Conservation (phyloP, 2,888 invertebrate genomes). For the Matsumyia berberina region DNA sequence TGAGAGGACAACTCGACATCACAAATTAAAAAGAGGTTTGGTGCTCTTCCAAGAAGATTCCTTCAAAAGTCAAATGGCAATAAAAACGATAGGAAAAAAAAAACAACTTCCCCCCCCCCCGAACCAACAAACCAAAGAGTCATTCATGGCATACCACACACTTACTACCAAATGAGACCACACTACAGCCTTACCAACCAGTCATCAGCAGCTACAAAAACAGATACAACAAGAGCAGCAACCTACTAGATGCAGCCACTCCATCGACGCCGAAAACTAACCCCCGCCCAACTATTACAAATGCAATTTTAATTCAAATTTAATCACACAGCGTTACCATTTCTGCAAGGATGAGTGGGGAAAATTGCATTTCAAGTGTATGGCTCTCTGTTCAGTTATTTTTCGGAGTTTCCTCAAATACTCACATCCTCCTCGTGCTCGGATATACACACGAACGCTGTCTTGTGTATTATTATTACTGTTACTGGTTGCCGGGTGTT, state of each 20-base stretch:
- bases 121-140: slow-evolving; percentile 58
- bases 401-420: slow-evolving; percentile 54
- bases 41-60: slow-evolving; percentile 56
- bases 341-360: slow-evolving; percentile 44
- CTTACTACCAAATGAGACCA: slow-evolving; percentile 70
- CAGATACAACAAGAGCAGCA: slow-evolving; percentile 31
- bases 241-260: slow-evolving; percentile 69
- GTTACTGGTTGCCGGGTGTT: slow-evolving; percentile 42
- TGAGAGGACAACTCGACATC: slow-evolving; percentile 35
- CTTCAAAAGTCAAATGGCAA: slow-evolving; percentile 58
- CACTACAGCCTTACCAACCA: slow-evolving; percentile 35
- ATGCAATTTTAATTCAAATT: slow-evolving; percentile 76
- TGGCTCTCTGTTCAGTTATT: slow-evolving; percentile 56
- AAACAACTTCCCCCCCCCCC: slow-evolving; percentile 13
- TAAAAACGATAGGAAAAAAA: slow-evolving; percentile 44
- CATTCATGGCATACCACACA: slow-evolving; percentile 73
- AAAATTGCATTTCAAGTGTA: slow-evolving; percentile 72
- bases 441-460: slow-evolving; percentile 44
- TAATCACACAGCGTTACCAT: slow-evolving; percentile 66
- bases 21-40: slow-evolving; percentile 58
- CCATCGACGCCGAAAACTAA: slow-evolving; percentile 11
- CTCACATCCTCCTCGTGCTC: slow-evolving; percentile 6
- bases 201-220: slow-evolving; percentile 30
- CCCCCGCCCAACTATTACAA: slow-evolving; percentile 63
- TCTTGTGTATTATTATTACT: slow-evolving; percentile 62